A percentile compares a stretch with the other conserved stretches of the same genome.
Evolutionary conservation across 2,797 vertebrate species (phyloP).

Genomic region (Siniperca scherzeri): DNA sequence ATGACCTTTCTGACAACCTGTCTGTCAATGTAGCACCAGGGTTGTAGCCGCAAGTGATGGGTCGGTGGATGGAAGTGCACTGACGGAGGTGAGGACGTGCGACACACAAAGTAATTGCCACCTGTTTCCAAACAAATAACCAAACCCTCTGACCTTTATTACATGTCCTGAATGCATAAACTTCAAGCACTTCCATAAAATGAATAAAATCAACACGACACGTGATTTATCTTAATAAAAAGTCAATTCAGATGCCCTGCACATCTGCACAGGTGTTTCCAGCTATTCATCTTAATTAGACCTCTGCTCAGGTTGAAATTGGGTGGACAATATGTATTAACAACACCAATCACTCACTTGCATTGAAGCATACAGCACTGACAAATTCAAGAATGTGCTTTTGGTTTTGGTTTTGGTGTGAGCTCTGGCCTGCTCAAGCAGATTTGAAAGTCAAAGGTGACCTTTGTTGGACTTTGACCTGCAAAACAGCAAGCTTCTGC

Average conservation of each 20-base stretch:
- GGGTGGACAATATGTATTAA: not conserved
- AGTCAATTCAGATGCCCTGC: not conserved
- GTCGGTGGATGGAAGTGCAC: constrained; percentile 34
- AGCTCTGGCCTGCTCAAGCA: not conserved
- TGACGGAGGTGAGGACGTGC: constrained; percentile 27
- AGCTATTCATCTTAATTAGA: not conserved
- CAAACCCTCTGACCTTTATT: constrained; percentile 29
- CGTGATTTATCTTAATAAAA: not conserved
- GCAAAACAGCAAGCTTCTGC: not conserved
- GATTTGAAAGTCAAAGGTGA: not conserved
- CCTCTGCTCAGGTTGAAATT: not conserved
- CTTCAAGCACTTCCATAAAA: not conserved
- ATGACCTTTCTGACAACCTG: constrained; percentile 73
- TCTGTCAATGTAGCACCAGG: constrained; percentile 56
- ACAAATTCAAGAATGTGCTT: constrained; percentile 7
- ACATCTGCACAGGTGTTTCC: not conserved
- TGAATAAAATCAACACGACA: not conserved
- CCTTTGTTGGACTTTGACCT: not conserved
- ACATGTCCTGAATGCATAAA: constrained; percentile 11
- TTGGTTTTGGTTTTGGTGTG: constrained; percentile 22
- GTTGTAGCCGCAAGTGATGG: constrained; percentile 54
- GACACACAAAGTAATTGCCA: constrained; percentile 5
- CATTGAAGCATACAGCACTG: not conserved
- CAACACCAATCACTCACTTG: not conserved
- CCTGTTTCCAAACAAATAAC: constrained; percentile 17